Conservation (phyloP, 2,888 invertebrate species). For the Amitus sp. region DNA sequence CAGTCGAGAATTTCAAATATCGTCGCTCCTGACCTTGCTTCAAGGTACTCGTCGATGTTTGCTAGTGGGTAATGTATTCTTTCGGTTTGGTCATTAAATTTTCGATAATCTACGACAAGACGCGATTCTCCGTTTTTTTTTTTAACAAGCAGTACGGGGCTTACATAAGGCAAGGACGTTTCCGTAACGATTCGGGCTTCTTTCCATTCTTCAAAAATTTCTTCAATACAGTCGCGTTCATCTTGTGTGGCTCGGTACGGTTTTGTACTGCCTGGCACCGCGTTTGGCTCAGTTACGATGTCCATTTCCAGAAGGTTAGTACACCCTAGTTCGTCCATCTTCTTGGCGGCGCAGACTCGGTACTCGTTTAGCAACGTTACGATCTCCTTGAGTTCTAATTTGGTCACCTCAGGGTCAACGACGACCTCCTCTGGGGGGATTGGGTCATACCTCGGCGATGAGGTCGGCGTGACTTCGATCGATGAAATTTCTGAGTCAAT, state of each 20-base stretch:
- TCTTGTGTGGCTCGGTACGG: constrained; percentile 14
- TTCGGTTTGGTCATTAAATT: constrained; percentile 28
- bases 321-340: constrained; percentile 9
- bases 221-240: constrained; percentile 12
- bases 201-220: constrained; percentile 9
- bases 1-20: constrained; percentile 15
- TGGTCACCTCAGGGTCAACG: not conserved
- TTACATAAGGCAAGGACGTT: constrained; percentile 13
- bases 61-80: constrained; percentile 23
- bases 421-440: constrained; percentile 14
- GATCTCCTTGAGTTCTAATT: constrained; percentile 4
- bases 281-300: not conserved
- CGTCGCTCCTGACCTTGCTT: constrained; percentile 8
- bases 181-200: not conserved
- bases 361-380: not conserved
- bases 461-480: not conserved
- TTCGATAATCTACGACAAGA: constrained; percentile 35
- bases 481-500: not conserved
- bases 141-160: constrained; percentile 29
- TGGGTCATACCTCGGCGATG: constrained; percentile 5
- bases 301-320: constrained; percentile 8
- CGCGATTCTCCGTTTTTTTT: constrained; percentile 31
- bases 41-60: constrained; percentile 27
- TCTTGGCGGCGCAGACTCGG: not conserved
- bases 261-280: constrained; percentile 11